phyloP scores from a whole-genome alignment of 2,888 invertebrate species.

The Pollenia angustigena region DNA sequence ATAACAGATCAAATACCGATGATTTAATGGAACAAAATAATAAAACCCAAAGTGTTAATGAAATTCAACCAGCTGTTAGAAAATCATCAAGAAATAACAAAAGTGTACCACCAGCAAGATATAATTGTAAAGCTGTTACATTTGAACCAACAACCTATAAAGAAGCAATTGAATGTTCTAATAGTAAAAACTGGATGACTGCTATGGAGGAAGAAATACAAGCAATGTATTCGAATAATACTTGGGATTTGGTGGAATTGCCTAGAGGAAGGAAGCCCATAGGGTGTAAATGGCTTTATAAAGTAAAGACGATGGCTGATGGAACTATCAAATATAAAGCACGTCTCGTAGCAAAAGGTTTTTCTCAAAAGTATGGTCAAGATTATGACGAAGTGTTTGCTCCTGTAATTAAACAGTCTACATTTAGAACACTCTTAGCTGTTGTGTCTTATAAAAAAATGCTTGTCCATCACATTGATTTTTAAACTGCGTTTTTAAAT shows the following conservation, averaged over 20 bases:
- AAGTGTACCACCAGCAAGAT: constrained; percentile 13
- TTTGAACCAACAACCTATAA: constrained; percentile 34
- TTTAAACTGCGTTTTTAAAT: constrained; percentile 21
- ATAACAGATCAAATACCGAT: too few species aligned
- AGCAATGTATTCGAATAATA: constrained; percentile 72
- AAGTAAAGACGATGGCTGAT: constrained; percentile 18
- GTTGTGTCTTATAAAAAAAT: constrained; percentile 21
- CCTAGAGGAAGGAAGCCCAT: constrained; percentile 45
- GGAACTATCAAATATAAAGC: constrained; percentile 39
- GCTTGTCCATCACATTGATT: constrained; percentile 4
- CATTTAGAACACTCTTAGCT: constrained; percentile 33
- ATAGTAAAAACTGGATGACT: constrained; percentile 23
- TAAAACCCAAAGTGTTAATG: too few species aligned
- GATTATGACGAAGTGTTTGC: constrained; percentile 18
- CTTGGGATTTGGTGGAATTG: constrained; percentile 68
- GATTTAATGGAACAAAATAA: too few species aligned
- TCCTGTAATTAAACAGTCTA: constrained; percentile 24
- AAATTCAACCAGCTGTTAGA: not conserved
- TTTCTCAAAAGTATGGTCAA: constrained; percentile 29
- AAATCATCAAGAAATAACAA: constrained; percentile 27
- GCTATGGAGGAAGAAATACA: constrained; percentile 41
- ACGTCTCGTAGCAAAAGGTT: constrained; percentile 9
- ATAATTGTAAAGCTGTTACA: not conserved
- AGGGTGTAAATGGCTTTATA: constrained; percentile 20
- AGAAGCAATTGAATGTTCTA: constrained; percentile 20